phyloP scores from a whole-genome alignment of 2,797 vertebrate genomes.

The Nannoperca australis region DNA sequence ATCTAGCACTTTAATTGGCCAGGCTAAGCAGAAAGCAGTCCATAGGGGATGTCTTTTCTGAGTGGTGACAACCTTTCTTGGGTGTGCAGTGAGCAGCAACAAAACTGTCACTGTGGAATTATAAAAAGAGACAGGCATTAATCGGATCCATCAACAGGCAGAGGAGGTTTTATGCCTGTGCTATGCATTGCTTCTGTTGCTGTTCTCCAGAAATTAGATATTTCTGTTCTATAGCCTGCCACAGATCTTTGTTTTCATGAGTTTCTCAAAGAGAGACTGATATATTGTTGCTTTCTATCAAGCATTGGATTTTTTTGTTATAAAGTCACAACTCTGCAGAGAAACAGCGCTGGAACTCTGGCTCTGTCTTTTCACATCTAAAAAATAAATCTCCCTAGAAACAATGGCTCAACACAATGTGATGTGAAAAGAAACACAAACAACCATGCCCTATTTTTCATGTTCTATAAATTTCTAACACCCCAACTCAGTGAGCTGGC shows the following conservation, averaged over 20 bases:
- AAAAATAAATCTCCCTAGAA: slow-evolving; percentile 33
- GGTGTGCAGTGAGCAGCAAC: slow-evolving; percentile 67
- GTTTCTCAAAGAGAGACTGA: neutral
- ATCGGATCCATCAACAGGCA: slow-evolving; percentile 66
- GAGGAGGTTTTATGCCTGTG: slow-evolving; percentile 35
- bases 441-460: slow-evolving; percentile 52
- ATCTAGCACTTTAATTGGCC: slow-evolving; percentile 76
- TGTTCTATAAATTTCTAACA: slow-evolving; percentile 69
- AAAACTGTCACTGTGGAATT: slow-evolving; percentile 76
- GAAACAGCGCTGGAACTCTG: slow-evolving; percentile 1
- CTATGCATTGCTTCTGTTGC: slow-evolving; percentile 27
- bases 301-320: neutral
- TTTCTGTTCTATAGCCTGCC: slow-evolving; percentile 20
- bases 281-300: slow-evolving; percentile 1
- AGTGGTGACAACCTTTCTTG: slow-evolving; percentile 75
- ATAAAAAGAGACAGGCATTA: slow-evolving; percentile 70
- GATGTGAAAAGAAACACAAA: slow-evolving; percentile 7
- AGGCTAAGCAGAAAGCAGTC: slow-evolving; percentile 66
- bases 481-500: slow-evolving; percentile 58
- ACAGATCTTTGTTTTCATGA: slow-evolving; percentile 11
- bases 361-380: slow-evolving; percentile 9
- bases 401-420: slow-evolving; percentile 31
- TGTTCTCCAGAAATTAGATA: slow-evolving; percentile 16
- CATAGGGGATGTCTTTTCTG: slow-evolving; percentile 70
- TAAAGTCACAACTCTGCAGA: slow-evolving; percentile 2